phyloP scores from a whole-genome alignment of 2,113 vertebrate species.

The Eonycteris spelaea region DNA sequence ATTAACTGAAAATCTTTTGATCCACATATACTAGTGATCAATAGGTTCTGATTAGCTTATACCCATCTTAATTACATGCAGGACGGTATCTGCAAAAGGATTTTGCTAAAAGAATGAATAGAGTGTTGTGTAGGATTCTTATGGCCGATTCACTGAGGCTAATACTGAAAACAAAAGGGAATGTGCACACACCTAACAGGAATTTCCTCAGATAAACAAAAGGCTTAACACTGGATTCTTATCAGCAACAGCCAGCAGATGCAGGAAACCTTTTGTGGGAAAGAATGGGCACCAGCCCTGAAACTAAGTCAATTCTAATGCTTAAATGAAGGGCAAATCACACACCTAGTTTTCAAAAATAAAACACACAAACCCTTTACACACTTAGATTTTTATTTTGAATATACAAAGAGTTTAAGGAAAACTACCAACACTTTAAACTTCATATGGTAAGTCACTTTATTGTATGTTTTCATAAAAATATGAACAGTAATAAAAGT shows the following conservation, averaged over 20 bases:
- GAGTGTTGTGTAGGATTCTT: slow-evolving; percentile 67
- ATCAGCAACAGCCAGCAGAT: slow-evolving; percentile 85
- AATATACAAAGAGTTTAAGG: slow-evolving; percentile 29
- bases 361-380: not conserved
- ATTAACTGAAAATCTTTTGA: not conserved
- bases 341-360: slow-evolving; percentile 62
- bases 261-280: slow-evolving; percentile 86
- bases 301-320: slow-evolving; percentile 75
- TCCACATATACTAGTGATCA: not conserved
- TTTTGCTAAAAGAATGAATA: slow-evolving; percentile 78
- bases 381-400: not conserved
- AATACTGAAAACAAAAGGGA: slow-evolving; percentile 84
- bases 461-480: slow-evolving; percentile 32
- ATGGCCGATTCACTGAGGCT: slow-evolving; percentile 65
- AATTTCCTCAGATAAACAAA: slow-evolving; percentile 91
- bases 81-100: slow-evolving; percentile 59
- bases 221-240: slow-evolving; percentile 82
- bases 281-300: slow-evolving; percentile 77
- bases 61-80: slow-evolving; percentile 56
- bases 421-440: slow-evolving; percentile 74
- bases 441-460: slow-evolving; percentile 50
- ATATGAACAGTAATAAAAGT: not conserved
- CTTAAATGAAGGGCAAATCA: slow-evolving; percentile 73
- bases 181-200: slow-evolving; percentile 89
- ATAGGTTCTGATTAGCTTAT: slow-evolving; percentile 9